A percentile compares a stretch with the other conserved stretches of the same genome.
Conservation (phyloP, 2,797 vertebrate species). For the Hemitrygon akajei region DNA sequence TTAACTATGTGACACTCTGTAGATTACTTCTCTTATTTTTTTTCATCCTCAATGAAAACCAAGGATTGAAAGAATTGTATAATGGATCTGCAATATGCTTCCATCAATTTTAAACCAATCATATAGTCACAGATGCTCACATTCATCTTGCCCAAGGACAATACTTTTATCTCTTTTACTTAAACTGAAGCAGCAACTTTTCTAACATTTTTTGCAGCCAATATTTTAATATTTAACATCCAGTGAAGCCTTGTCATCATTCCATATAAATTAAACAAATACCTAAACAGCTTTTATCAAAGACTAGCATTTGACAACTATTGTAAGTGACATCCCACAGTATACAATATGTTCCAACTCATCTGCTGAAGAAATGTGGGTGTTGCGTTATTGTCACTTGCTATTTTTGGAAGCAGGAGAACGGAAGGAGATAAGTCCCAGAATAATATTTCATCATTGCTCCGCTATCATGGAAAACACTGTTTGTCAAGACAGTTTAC, state of each 20-base stretch:
- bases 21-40: not conserved
- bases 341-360: not conserved
- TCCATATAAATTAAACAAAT: not conserved
- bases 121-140: not conserved
- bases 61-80: not conserved
- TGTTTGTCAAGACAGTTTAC: not conserved
- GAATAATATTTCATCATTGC: not conserved
- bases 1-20: not conserved
- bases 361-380: not conserved
- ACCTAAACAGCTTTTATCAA: not conserved
- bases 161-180: not conserved
- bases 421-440: not conserved
- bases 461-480: not conserved
- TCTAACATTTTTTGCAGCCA: not conserved
- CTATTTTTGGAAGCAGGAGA: slow-evolving; percentile 11
- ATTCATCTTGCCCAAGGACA: not conserved
- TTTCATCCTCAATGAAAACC: not conserved
- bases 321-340: not conserved
- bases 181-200: not conserved
- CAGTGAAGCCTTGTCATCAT: not conserved
- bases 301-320: not conserved
- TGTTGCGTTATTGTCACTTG: not conserved
- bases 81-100: not conserved
- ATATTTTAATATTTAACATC: not conserved
- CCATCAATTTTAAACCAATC: not conserved